Evolutionary conservation across 2,113 vertebrate species (phyloP), one percentile per base, ranked within the genome.

Genomic region (Zeus faber): DNA sequence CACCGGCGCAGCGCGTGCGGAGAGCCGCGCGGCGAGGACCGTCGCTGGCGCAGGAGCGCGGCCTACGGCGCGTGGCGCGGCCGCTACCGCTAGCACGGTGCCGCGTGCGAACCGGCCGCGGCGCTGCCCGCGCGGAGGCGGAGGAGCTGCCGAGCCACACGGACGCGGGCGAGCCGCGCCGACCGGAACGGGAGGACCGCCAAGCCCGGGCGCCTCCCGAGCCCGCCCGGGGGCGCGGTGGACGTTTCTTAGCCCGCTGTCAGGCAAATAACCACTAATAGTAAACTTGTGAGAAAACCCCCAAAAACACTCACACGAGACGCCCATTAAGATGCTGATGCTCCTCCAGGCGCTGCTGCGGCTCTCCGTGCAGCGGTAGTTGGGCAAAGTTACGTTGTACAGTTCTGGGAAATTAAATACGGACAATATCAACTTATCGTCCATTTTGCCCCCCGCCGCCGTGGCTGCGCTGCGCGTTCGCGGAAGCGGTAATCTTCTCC

Each of bases 371-470:
- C 81, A 84, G 27, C 87, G 83, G 54, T 87, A 87, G 45, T 85
- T 80, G 14, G 80, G 70, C 14, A 83, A 62, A 62, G 85, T 84
- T 18, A 71, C 76, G 54, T 89, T 83, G 54, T 85, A 89, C 0
- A 89, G 85, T 70, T 86, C 83, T 1, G 87, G 85, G 50, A 67
- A 80, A 48, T 76, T 72, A 73, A 69, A 84, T 20, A 88, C 80
- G 16, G 79, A 56, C 57, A 80, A 73, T 71, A 87, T 79, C 74
- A 87, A 84, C 81, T 87, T 87, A 58, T 87, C 81, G 79, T 85
- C 85, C 85, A 85, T 87, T 18, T 74, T 87, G 79, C 67, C 55
- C 52, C 33, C 17, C 9, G 31, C 39, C 62, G 50, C 54, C 54
- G 14, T 62, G 29, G 37, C 33, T 49, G 40, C 51, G 60, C 54